A percentile compares a stretch with the other conserved stretches of the same genome.
Conservation (phyloP, 2,888 invertebrate species). For the Nemotelus nigrinus region DNA sequence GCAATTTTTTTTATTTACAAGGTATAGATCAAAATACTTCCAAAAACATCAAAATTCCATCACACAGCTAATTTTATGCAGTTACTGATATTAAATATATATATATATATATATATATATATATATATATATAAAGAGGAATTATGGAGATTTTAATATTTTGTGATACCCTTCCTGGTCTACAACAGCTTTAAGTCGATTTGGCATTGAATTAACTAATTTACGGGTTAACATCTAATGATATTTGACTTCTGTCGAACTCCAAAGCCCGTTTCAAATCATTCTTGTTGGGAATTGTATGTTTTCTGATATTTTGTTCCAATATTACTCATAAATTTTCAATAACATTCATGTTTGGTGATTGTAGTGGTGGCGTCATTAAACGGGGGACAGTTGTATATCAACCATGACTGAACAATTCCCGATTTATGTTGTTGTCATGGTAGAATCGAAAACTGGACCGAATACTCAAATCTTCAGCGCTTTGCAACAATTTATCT, state of each 20-base stretch:
- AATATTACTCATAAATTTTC: too few relatives aligned
- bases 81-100: neutral
- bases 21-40: neutral
- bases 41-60: constrained; percentile 6
- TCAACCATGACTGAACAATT: too few relatives aligned
- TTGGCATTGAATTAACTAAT: neutral
- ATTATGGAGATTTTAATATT: too few relatives aligned
- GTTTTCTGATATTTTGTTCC: neutral
- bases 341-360: too few relatives aligned
- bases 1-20: neutral
- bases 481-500: too few relatives aligned
- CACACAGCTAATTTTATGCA: neutral
- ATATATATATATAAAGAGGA: too few relatives aligned
- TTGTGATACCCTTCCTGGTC: too few relatives aligned
- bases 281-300: neutral
- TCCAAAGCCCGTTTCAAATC: neutral
- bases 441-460: too few relatives aligned
- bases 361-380: too few relatives aligned
- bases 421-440: too few relatives aligned
- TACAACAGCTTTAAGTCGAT: neutral
- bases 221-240: neutral
- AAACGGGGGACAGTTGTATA: too few relatives aligned
- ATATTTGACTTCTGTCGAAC: neutral
- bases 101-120: neutral
- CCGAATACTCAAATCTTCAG: too few relatives aligned